Conservation (phyloP, 64 coral and sea anemone species). For the Trachythela sp. region DNA sequence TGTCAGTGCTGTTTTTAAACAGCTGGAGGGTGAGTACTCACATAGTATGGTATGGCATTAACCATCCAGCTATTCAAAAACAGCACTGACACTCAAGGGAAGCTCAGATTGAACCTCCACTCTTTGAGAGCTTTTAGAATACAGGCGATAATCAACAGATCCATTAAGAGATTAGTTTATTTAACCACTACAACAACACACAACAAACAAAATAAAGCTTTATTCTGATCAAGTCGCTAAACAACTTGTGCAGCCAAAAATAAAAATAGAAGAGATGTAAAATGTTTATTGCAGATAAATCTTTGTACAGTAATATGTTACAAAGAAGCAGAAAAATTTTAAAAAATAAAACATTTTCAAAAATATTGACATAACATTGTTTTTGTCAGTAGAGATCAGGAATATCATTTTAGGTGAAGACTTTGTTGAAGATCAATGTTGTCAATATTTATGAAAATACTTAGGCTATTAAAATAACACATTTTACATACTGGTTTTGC, state of each 20-base stretch:
- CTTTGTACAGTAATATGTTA: background rate
- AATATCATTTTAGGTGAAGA: background rate
- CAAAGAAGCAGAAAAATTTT: background rate
- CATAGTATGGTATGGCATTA: too few species aligned
- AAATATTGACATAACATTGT: background rate
- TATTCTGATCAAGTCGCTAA: background rate
- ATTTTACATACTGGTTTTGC: constrained; percentile 98
- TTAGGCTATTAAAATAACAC: constrained; percentile 1
- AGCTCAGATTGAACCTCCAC: too few species aligned
- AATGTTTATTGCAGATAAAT: background rate
- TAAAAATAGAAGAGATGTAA: background rate
- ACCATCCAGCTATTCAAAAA: too few species aligned
- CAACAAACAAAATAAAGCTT: background rate
- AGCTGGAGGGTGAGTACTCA: too few species aligned
- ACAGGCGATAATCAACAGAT: too few species aligned
- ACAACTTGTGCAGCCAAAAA: background rate
- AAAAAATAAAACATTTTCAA: background rate
- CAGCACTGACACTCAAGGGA: too few species aligned
- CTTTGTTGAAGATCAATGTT: background rate
- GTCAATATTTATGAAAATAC: background rate
- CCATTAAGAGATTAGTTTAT: too few species aligned
- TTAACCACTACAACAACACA: background rate
- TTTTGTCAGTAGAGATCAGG: background rate
- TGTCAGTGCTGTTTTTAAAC: too few species aligned
- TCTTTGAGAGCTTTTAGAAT: too few species aligned